phyloP scores from a whole-genome alignment of 2,888 invertebrate genomes.

The Seladonia tumulorum region DNA sequence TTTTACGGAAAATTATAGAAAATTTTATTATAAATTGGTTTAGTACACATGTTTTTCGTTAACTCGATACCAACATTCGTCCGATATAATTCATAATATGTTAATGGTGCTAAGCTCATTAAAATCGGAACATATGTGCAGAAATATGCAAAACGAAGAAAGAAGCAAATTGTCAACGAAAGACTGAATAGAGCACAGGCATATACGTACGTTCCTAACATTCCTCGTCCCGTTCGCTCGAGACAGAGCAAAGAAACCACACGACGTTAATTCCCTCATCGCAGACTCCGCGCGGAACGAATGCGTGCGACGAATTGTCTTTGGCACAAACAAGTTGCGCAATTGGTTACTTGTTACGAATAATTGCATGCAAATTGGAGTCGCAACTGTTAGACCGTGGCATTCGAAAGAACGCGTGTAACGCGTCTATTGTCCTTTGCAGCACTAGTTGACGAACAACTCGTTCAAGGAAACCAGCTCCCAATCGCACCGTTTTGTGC shows the following conservation, averaged over 20 bases:
- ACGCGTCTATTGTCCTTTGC: conserved; percentile 10
- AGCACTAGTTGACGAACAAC: background rate
- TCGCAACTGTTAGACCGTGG: conserved; percentile 16
- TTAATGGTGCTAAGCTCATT: too few relatives aligned
- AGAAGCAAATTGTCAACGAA: background rate
- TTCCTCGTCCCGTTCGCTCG: background rate
- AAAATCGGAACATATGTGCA: background rate
- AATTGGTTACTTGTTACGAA: conserved; percentile 44
- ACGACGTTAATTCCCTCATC: conserved; percentile 3
- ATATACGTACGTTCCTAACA: background rate
- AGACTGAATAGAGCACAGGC: background rate
- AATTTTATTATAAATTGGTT: too few relatives aligned
- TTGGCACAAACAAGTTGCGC: conserved; percentile 21
- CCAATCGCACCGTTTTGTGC: background rate
- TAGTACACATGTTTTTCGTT: too few relatives aligned
- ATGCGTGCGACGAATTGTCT: conserved; percentile 31
- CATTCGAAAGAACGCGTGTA: conserved; percentile 38
- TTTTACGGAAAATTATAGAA: too few relatives aligned
- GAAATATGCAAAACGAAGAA: background rate
- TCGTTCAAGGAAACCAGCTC: background rate
- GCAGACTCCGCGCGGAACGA: background rate
- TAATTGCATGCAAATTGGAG: conserved; percentile 35
- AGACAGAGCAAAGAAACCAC: background rate
- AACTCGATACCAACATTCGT: too few relatives aligned
- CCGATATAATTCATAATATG: too few relatives aligned